phyloP scores from a whole-genome alignment of 2,113 vertebrate genomes.

The Vanacampus margaritifer region DNA sequence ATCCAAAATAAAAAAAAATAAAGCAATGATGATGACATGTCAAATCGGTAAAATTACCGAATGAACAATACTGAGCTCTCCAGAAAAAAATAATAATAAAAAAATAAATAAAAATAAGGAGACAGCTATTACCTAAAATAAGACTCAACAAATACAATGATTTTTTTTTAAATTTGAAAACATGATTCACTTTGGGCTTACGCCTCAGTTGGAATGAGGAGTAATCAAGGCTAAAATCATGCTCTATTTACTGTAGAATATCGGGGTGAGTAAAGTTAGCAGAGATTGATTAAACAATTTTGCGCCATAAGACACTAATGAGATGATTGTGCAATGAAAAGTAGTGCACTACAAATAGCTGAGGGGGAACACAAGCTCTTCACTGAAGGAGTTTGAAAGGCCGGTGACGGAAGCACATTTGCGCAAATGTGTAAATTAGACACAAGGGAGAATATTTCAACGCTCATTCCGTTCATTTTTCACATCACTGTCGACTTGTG shows the following conservation, averaged over 20 bases:
- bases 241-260: constrained; percentile 24
- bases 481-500: constrained; percentile 60
- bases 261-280: constrained; percentile 32
- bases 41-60: too few relatives aligned
- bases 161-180: neutral
- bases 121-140: neutral
- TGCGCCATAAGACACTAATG: constrained; percentile 49
- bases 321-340: constrained; percentile 50
- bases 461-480: constrained; percentile 51
- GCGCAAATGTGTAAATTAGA: constrained; percentile 42
- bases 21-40: too few relatives aligned
- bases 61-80: too few relatives aligned
- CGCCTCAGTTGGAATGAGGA: constrained; percentile 15
- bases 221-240: constrained; percentile 16
- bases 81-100: too few relatives aligned
- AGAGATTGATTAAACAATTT: constrained; percentile 49
- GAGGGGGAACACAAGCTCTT: constrained; percentile 24
- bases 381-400: constrained; percentile 19
- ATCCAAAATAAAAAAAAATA: too few relatives aligned
- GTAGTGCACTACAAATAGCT: constrained; percentile 47
- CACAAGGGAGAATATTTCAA: constrained; percentile 44
- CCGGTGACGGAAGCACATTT: constrained; percentile 37
- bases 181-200: neutral
- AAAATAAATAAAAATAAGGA: too few relatives aligned
- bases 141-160: neutral